Conservation (phyloP, 2,888 invertebrate species). For the Troilus luridus region DNA sequence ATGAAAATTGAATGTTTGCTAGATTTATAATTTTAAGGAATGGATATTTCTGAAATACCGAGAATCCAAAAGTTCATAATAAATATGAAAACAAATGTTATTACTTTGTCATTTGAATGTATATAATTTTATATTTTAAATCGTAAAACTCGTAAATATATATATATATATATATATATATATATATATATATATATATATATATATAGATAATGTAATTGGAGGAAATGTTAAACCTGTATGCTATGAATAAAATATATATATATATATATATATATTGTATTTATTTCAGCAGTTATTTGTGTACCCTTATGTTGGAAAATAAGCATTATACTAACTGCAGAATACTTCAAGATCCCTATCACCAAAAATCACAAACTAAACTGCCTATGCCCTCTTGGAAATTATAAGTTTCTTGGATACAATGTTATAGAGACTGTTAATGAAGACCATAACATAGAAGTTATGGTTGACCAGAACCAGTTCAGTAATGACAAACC, state of each 20-base stretch:
- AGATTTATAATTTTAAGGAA: neutral
- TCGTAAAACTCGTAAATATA: too few relatives aligned
- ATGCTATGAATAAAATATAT: too few relatives aligned
- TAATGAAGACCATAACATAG: neutral
- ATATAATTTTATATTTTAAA: too few relatives aligned
- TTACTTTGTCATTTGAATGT: too few relatives aligned
- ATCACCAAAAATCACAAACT: neutral
- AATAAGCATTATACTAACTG: neutral
- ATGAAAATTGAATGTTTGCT: neutral
- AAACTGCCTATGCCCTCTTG: neutral
- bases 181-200: too few relatives aligned
- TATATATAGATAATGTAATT: too few relatives aligned
- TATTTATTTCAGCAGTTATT: neutral
- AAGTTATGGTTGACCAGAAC: neutral
- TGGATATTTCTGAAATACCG: too few relatives aligned
- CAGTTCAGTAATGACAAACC: neutral
- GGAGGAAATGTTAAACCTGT: too few relatives aligned
- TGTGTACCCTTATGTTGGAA: neutral
- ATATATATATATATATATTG: too few relatives aligned
- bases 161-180: too few relatives aligned
- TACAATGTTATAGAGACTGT: neutral
- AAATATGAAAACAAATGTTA: too few relatives aligned
- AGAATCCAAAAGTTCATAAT: too few relatives aligned
- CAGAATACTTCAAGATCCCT: neutral
- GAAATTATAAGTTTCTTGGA: neutral